These are phyloP conservation scores for Torymus auratus DNA, from an alignment of 2,888 invertebrate species.

Conservation along the genomic window DNA sequence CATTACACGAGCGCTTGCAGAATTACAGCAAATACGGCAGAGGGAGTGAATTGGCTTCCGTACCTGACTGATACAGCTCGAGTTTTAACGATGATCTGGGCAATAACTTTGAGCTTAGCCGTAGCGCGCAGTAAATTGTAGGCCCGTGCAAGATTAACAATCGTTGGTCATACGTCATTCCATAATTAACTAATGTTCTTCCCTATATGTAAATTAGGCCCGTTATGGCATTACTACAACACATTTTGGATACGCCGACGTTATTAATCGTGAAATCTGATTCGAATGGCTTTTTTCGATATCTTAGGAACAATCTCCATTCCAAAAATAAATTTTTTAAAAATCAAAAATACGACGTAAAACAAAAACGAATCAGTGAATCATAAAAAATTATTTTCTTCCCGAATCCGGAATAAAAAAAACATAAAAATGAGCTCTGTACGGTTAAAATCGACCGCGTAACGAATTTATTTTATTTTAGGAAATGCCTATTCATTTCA, in stretches of 20 bases:
- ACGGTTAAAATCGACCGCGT: no score
- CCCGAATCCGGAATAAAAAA: no score
- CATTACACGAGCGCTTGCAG: no score
- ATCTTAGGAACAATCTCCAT: no score
- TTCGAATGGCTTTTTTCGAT: background rate
- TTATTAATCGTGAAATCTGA: conserved; percentile 41
- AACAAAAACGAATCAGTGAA: no score
- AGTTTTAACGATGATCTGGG: conserved; percentile 76
- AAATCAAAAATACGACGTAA: no score
- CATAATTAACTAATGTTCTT: conserved; percentile 77
- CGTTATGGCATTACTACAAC: conserved; percentile 41
- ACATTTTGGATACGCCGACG: conserved; percentile 3
- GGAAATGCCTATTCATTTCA: no score
- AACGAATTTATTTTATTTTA: no score
- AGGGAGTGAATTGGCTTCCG: conserved; percentile 21
- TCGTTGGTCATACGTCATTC: conserved; percentile 73
- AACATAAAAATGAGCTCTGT: no score
- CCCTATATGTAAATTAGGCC: conserved; percentile 72
- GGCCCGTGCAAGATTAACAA: conserved; percentile 72
- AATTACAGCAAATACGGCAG: conserved; percentile 11
- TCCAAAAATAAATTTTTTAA: no score
- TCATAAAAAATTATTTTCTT: no score
- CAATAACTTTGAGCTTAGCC: conserved; percentile 75
- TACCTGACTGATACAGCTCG: conserved; percentile 72
- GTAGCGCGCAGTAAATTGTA: conserved; percentile 69